Evolutionary conservation across 2,797 vertebrate species (phyloP), one percentile per base, ranked within the genome.

Genomic region (Hapalemur alaotrensis): DNA sequence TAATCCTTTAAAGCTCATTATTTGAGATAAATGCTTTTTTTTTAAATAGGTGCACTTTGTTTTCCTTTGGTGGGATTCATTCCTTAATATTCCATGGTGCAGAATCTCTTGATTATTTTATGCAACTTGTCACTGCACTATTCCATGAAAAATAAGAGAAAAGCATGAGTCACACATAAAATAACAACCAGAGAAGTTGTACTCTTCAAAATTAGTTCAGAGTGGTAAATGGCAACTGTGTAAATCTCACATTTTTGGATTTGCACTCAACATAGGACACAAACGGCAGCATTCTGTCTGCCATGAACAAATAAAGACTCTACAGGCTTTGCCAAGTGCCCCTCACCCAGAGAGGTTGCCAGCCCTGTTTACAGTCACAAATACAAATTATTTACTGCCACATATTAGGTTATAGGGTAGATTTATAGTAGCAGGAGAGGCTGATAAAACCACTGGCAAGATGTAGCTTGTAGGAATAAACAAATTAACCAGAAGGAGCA

Each of bases 401-500:
- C 15, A 18, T 89, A 91, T 95, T 91, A 95, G 84, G 94, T 95
- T 97, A 96, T 81, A 87, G 81, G 80, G 87, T 79, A 96, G 92
- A 98, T 97, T 97, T 97, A 97, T 88, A 75, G 87, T 54, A 95
- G 46, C 48, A 95, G 54, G 69, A 85, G 78, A 97, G 50, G 88
- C 78, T 91, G 93, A 87, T 93, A 93, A 72, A 96, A 82, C 76
- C 52, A 88, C 79, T 97, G 93, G 96, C 85, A 97, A 97, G 43
- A 97, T 92, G 43, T 30, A 93, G 61, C 63, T 96, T 84, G 5
- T 89, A 83, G 95, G 95, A 98, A 7, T 85, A 83, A 76, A 96
- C 8, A 95, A 96, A 95, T 95, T 95, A 97, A 96, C 81, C 89
- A 93, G 96, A 92, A 97, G 93, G 89, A 97, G 67, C 82, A 96